Evolutionary conservation across 1,140 invertebrate genomes (phyloP).

Genomic region (Melanaphis sacchari): DNA sequence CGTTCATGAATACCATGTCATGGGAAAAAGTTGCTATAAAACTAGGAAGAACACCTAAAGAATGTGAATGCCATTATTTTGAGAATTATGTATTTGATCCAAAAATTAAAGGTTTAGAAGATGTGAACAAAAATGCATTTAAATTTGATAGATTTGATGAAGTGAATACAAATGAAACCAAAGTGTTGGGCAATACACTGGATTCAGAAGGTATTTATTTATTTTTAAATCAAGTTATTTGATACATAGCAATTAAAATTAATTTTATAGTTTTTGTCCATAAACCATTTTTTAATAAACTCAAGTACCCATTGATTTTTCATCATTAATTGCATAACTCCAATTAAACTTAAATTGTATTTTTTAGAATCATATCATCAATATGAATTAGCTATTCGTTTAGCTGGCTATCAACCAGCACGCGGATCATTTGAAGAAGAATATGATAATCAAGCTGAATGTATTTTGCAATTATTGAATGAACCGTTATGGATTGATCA

Average conservation of each 20-base stretch:
- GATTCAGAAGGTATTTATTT: constrained; percentile 29
- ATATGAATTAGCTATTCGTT: constrained; percentile 48
- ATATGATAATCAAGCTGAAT: constrained; percentile 52
- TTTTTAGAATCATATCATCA: constrained; percentile 42
- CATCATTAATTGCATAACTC: neutral
- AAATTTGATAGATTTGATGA: neutral
- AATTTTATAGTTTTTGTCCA: neutral
- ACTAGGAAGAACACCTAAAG: neutral
- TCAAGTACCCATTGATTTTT: neutral
- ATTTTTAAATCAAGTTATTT: neutral
- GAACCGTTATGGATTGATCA: constrained; percentile 39
- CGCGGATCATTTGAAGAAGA: constrained; percentile 52
- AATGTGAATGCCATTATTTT: constrained; percentile 47
- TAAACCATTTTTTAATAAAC: neutral
- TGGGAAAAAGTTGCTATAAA: constrained; percentile 35
- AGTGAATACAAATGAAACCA: neutral
- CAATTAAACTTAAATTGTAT: neutral
- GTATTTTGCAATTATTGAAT: constrained; percentile 40
- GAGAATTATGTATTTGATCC: constrained; percentile 32
- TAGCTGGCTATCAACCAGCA: constrained; percentile 49
- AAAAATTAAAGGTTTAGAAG: constrained; percentile 18
- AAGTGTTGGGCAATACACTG: neutral
- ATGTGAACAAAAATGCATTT: constrained; percentile 35
- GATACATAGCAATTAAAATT: neutral
- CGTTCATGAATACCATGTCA: constrained; percentile 24